Evolutionary conservation across 2,888 invertebrate genomes (phyloP), one percentile per base, ranked within the genome.

Genomic region (Amiota communis): DNA sequence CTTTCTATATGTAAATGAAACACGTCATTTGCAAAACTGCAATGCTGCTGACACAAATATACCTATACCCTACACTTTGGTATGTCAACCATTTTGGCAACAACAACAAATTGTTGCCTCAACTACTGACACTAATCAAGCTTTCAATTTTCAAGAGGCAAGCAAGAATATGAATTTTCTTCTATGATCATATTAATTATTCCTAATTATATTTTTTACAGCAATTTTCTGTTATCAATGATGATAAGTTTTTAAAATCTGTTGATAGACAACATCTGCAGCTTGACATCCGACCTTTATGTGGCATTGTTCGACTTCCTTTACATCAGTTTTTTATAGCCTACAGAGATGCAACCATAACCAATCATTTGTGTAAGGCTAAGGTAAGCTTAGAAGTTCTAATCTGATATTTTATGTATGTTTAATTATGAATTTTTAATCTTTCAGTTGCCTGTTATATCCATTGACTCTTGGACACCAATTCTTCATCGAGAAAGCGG

Each of bases 291-390:
- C 91, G 91, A 86, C 90, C 91, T 61, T 90, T 90, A 77, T 86
- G 78, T 17, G 82, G 78, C 1, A 86, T 91, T 46, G 89, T 91
- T 4, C 91, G 91, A 81, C 82, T 93, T 67, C 90, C 92, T 6
- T 83, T 93, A 63, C 92, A 93, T 87, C 92, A 92, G 75, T 91
- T 93, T 80, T 93, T 91, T 79, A 88, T 93, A 68, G 92, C 92
- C 1, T 93, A 91, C 80, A 90, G 92, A 76, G 92, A 93, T 89
- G 89, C 91, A 17, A 88, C 88, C 69, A 91, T 93, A 17, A 87
- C 89, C 74, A 90, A 91, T 77, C 91, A 92, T 84, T 88, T 93
- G 47, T 87, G 90, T 74, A 88, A 91, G 78, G 92, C 91, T 75
- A 91, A 91, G 88, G 92, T 92, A 87, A 70, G 75, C 23, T 51